phyloP scores from a whole-genome alignment of 1,140 invertebrate genomes.

The Prorops nasuta region DNA sequence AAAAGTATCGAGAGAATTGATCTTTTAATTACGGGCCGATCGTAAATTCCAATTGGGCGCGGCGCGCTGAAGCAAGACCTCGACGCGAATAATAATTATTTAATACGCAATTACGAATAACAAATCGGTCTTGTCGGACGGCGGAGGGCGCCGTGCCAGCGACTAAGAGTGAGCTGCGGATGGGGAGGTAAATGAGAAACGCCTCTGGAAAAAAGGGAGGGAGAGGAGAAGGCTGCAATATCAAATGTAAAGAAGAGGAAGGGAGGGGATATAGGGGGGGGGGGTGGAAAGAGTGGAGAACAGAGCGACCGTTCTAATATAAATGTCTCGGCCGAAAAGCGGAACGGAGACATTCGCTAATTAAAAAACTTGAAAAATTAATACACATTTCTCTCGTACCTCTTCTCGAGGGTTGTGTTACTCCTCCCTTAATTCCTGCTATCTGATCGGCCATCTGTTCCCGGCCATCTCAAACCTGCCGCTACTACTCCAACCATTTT shows the following conservation, averaged over 20 bases:
- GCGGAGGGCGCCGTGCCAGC: too few relatives aligned
- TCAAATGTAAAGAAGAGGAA: conserved; percentile 4
- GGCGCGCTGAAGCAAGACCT: not conserved
- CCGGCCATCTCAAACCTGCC: conserved; percentile 42
- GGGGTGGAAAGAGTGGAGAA: conserved; percentile 18
- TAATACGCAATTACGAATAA: conserved; percentile 48
- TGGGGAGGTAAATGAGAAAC: conserved; percentile 12
- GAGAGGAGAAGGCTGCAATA: conserved; percentile 3
- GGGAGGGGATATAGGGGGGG: conserved; percentile 9
- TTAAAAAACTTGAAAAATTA: conserved; percentile 62
- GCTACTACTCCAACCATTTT: too few relatives aligned
- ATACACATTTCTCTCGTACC: conserved; percentile 56
- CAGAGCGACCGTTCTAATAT: conserved; percentile 49
- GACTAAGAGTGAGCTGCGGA: conserved; percentile 13
- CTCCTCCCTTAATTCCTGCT: conserved; percentile 53
- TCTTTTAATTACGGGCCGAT: not conserved
- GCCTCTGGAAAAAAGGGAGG: not conserved
- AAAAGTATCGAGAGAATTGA: not conserved
- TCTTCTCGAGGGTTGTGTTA: conserved; percentile 34
- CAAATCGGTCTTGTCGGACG: conserved; percentile 28
- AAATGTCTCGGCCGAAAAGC: conserved; percentile 52
- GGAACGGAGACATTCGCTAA: conserved; percentile 58
- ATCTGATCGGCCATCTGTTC: conserved; percentile 58
- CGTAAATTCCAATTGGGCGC: conserved; percentile 34
- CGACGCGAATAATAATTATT: conserved; percentile 38